A percentile compares a stretch with the other conserved stretches of the same genome.
Evolutionary conservation across 2,797 vertebrate genomes (phyloP).

Genomic region (Chaetodon trifasciatus): DNA sequence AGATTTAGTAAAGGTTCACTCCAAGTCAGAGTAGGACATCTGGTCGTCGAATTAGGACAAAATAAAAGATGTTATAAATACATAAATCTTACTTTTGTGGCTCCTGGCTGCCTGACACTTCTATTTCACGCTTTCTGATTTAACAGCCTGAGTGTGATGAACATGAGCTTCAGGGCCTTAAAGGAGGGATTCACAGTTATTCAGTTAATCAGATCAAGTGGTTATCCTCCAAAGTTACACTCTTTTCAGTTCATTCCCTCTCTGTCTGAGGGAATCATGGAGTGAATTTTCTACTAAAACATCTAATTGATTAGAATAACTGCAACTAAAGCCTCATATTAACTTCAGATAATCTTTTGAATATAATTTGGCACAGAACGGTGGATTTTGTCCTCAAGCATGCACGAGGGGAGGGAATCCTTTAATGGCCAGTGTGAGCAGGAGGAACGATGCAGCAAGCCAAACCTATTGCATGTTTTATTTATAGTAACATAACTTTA

Average conservation of each 20-base stretch:
- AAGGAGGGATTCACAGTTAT: not conserved
- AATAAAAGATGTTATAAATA: conserved; percentile 34
- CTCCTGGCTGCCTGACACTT: conserved; percentile 33
- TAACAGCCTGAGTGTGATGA: conserved; percentile 19
- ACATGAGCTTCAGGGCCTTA: not conserved
- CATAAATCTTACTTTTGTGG: conserved; percentile 15
- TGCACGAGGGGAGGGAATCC: not conserved
- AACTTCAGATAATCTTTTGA: not conserved
- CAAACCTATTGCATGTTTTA: not conserved
- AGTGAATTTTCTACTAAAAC: not conserved
- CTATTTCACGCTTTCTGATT: conserved; percentile 45
- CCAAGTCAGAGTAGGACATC: conserved; percentile 51
- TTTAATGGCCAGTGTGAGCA: not conserved
- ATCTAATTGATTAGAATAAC: not conserved
- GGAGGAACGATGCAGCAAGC: not conserved
- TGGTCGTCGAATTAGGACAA: conserved; percentile 43
- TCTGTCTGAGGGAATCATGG: not conserved
- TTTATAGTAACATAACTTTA: not conserved
- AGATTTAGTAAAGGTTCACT: conserved; percentile 51
- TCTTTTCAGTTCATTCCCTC: not conserved
- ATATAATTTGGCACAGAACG: not conserved
- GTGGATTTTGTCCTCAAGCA: not conserved
- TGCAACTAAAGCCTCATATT: not conserved
- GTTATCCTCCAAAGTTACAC: not conserved
- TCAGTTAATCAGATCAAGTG: not conserved